Conservation (phyloP, 2,888 invertebrate species). For the Antitype chi region DNA sequence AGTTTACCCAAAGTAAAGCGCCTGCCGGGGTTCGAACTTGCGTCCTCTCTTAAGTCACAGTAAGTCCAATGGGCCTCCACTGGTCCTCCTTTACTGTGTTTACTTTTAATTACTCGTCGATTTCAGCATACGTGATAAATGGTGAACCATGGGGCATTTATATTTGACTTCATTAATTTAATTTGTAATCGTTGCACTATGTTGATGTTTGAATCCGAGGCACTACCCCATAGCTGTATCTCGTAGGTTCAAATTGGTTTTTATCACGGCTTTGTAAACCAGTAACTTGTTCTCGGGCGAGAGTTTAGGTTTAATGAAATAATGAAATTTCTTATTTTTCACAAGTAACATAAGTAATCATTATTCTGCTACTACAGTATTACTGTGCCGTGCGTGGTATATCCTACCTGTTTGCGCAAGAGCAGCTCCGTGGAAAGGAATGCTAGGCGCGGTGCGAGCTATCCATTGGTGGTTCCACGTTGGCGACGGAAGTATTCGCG, state of each 20-base stretch:
- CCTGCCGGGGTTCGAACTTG: too few relatives aligned
- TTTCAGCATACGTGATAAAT: not conserved
- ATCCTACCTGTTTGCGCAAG: conserved; percentile 80
- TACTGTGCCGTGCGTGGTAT: conserved; percentile 64
- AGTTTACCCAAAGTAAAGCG: too few relatives aligned
- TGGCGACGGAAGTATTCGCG: conserved; percentile 55
- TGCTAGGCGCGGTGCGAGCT: conserved; percentile 78
- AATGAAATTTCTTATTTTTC: not conserved
- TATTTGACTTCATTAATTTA: too few relatives aligned
- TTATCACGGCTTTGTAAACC: not conserved
- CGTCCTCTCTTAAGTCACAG: too few relatives aligned
- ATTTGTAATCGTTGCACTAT: not conserved
- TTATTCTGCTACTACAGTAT: conserved; percentile 45
- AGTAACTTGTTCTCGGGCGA: not conserved
- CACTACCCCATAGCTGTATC: too few relatives aligned
- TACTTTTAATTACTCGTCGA: not conserved
- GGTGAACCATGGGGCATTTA: not conserved
- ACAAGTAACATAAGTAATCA: not conserved
- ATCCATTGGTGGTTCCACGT: conserved; percentile 71
- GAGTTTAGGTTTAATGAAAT: not conserved
- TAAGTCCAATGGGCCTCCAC: too few relatives aligned
- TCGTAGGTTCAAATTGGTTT: too few relatives aligned
- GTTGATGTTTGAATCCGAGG: not conserved
- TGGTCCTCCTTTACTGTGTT: not conserved
- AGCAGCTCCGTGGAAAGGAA: conserved; percentile 74